A percentile compares a stretch with the other conserved stretches of the same genome.
Conservation (phyloP, 2,888 invertebrate genomes). For the Xestia rhomboidea region DNA sequence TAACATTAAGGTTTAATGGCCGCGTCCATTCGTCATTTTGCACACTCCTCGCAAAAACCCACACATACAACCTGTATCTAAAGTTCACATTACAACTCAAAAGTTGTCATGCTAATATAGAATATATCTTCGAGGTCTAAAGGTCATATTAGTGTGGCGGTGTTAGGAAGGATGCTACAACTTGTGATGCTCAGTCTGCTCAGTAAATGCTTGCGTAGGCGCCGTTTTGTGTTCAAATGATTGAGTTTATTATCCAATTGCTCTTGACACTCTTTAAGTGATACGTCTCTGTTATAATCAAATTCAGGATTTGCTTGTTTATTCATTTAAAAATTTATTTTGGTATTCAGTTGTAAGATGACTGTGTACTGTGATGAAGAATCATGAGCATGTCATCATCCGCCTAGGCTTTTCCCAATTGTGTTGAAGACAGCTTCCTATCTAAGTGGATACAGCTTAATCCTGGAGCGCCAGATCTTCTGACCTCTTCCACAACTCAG, state of each 20-base stretch:
- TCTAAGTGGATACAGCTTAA: too few relatives aligned
- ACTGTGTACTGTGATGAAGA: neutral
- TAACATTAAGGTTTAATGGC: slow-evolving; percentile 48
- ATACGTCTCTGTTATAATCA: slow-evolving; percentile 62
- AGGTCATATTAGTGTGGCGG: slow-evolving; percentile 6
- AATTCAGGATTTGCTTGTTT: slow-evolving; percentile 56
- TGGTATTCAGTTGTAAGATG: slow-evolving; percentile 9
- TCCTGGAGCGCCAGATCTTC: too few relatives aligned
- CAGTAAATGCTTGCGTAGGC: slow-evolving; percentile 62
- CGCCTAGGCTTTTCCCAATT: neutral
- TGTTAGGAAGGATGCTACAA: slow-evolving; percentile 43
- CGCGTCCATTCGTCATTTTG: slow-evolving; percentile 50
- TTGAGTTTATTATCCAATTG: slow-evolving; percentile 71
- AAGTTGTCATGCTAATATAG: slow-evolving; percentile 3
- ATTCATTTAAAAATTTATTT: slow-evolving; percentile 27
- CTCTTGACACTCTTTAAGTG: slow-evolving; percentile 68
- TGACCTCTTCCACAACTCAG: too few relatives aligned
- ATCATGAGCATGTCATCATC: neutral
- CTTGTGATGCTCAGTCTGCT: slow-evolving; percentile 27
- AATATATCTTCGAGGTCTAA: neutral
- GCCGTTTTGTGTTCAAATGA: slow-evolving; percentile 64
- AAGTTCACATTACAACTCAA: slow-evolving; percentile 17
- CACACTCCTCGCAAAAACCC: slow-evolving; percentile 45
- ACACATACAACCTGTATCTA: slow-evolving; percentile 22
- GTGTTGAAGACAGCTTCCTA: neutral